Percentiles rank a stretch among this genome's conserved stretches.
Evolutionary conservation across 2,113 vertebrate genomes (phyloP).

Genomic region (Emydocephalus ijimae): DNA sequence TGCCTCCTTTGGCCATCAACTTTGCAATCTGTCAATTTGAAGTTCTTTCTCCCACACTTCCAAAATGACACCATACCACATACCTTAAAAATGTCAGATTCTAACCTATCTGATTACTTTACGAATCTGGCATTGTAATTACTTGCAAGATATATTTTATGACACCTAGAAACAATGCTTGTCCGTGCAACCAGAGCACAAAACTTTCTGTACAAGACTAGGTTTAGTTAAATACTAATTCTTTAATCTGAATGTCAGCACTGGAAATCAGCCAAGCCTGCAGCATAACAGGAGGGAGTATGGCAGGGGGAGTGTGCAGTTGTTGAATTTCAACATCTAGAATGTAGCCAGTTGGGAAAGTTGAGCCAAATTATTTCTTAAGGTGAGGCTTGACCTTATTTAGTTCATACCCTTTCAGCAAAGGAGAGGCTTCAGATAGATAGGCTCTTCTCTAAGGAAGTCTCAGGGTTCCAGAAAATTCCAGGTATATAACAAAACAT

Average conservation of each 20-base stretch:
- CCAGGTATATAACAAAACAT: neutral
- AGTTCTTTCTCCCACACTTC: neutral
- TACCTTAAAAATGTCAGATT: neutral
- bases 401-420: neutral
- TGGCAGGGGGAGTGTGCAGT: neutral
- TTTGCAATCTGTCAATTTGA: neutral
- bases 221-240: neutral
- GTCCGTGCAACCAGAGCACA: neutral
- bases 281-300: neutral
- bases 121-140: neutral
- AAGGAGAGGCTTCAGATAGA: neutral
- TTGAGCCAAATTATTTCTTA: neutral
- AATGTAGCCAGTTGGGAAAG: neutral
- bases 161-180: neutral
- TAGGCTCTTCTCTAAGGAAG: neutral
- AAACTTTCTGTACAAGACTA: neutral
- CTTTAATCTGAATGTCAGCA: neutral
- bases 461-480: neutral
- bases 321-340: neutral
- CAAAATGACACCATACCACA: neutral
- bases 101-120: neutral
- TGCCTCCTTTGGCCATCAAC: neutral
- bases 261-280: neutral
- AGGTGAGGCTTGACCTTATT: neutral
- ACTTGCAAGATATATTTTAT: neutral